A percentile compares a stretch with the other conserved stretches of the same genome.
phyloP scores from a whole-genome alignment of 53 echinoderm and acorn worm species.

The Glandiceps talaboti region DNA sequence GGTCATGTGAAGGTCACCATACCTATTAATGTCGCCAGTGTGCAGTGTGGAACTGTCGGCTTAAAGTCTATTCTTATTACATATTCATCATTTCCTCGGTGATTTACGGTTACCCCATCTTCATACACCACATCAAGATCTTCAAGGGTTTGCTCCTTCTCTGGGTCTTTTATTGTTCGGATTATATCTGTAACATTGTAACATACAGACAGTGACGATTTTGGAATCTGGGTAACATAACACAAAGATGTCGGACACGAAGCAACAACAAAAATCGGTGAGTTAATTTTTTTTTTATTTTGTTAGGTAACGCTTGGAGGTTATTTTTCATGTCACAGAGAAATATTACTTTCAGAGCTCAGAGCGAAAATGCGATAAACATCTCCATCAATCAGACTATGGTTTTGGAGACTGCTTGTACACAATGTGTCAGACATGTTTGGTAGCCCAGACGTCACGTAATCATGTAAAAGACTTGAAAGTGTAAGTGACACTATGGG shows the following conservation, averaged over 20 bases:
- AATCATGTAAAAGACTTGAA: no score
- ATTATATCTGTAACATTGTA: constrained; percentile 57
- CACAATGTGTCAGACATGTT: not conserved
- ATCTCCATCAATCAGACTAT: no score
- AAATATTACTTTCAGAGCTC: no score
- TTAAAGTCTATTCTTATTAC: constrained; percentile 71
- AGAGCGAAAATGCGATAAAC: no score
- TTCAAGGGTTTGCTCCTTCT: constrained; percentile 84
- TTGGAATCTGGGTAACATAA: no score
- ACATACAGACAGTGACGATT: not conserved
- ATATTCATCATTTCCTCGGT: constrained; percentile 42
- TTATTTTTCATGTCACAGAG: no score
- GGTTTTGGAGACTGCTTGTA: no score
- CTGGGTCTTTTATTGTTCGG: constrained; percentile 85
- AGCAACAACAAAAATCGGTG: not conserved
- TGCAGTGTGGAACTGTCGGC: constrained; percentile 93
- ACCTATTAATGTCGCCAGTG: constrained; percentile 94
- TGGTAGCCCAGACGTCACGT: not conserved
- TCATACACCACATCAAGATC: constrained; percentile 82
- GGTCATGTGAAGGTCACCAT: not conserved
- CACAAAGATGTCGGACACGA: not conserved
- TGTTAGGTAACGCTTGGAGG: no score
- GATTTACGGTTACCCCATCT: constrained; percentile 41
- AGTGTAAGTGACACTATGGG: no score
- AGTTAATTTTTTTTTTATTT: no score